Percentiles rank a stretch among this genome's conserved stretches.
These are phyloP conservation scores for Cephus spinipes DNA, from an alignment of 2,888 invertebrate genomes.

Conservation along the genomic window DNA sequence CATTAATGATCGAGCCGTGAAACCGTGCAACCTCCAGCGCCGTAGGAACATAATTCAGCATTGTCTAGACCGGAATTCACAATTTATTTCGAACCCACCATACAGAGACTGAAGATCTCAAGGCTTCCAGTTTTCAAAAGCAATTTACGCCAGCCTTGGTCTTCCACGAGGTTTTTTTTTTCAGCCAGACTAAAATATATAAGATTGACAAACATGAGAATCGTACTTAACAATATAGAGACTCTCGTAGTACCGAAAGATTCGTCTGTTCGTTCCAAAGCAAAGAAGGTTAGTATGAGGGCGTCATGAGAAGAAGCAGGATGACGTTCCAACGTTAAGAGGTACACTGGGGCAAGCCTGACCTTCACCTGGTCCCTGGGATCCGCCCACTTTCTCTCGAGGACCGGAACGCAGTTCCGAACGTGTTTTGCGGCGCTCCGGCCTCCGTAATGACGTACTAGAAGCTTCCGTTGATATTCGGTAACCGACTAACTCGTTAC, in stretches of 20 bases:
- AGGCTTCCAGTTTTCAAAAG: neutral
- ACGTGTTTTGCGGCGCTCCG: constrained; percentile 22
- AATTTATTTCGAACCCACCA: neutral
- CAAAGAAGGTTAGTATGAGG: neutral
- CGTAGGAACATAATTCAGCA: neutral
- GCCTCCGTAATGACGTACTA: constrained; percentile 23
- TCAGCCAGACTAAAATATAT: neutral
- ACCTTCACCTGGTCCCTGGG: constrained; percentile 44
- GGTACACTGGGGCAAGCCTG: constrained; percentile 32
- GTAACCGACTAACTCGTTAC: constrained; percentile 10
- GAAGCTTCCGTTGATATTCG: constrained; percentile 18
- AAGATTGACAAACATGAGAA: neutral
- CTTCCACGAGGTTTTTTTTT: neutral
- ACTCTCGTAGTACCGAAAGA: neutral
- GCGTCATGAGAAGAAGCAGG: constrained; percentile 5
- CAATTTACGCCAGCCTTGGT: neutral
- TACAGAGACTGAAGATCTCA: neutral
- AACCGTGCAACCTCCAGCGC: neutral
- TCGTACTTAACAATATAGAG: neutral
- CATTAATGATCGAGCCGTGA: neutral
- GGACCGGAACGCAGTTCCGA: constrained; percentile 25
- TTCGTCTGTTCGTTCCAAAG: neutral
- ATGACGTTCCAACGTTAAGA: constrained; percentile 30
- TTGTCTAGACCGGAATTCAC: neutral
- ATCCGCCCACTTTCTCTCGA: constrained; percentile 45